Evolutionary conservation across 2,797 vertebrate genomes (phyloP).

Genomic region (Helostoma temminkii): DNA sequence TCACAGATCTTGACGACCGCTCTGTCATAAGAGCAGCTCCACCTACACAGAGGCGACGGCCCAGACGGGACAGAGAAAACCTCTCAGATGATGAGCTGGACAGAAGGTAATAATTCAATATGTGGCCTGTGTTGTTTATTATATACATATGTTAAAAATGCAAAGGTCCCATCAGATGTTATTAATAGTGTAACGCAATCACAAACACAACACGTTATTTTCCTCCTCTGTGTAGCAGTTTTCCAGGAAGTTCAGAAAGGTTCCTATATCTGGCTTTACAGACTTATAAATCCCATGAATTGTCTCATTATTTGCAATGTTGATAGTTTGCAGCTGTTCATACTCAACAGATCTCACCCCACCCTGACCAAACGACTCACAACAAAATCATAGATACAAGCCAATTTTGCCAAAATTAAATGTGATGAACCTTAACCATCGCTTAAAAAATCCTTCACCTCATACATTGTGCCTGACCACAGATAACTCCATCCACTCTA

Average conservation of each 20-base stretch:
- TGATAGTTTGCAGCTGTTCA: neutral
- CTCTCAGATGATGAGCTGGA: conserved; percentile 80
- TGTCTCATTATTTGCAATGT: neutral
- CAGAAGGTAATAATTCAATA: conserved; percentile 64
- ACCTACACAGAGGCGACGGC: conserved; percentile 50
- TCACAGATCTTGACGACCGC: conserved; percentile 85
- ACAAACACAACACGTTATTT: too few species aligned
- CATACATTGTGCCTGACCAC: neutral
- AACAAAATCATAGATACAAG: neutral
- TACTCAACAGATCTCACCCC: neutral
- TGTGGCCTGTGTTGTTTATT: too few species aligned
- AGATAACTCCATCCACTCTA: neutral
- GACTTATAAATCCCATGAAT: too few species aligned
- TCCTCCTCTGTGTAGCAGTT: too few species aligned
- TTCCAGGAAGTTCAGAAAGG: too few species aligned
- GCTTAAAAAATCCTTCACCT: neutral
- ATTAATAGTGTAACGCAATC: neutral
- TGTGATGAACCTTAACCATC: neutral
- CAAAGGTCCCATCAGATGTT: neutral
- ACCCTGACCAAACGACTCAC: neutral
- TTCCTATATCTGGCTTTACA: neutral
- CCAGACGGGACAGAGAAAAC: conserved; percentile 66
- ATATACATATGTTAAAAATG: too few species aligned
- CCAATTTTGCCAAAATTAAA: neutral
- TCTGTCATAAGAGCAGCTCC: conserved; percentile 66